These are phyloP conservation scores for Brachionus calyciflorus DNA, from an alignment of 1,140 invertebrate genomes.

Conservation along the genomic window DNA sequence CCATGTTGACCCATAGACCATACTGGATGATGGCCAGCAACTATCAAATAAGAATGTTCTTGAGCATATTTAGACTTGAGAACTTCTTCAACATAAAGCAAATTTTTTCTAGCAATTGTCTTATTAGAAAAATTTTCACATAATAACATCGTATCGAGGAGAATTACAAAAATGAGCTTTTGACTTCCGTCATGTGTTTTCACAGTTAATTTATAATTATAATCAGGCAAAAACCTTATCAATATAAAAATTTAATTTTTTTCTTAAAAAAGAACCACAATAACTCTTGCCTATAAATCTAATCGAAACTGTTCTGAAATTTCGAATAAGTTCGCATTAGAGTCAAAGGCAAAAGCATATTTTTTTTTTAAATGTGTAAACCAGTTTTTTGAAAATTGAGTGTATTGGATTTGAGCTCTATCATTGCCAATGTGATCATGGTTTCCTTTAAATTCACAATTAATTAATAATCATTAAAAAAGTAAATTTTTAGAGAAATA, in stretches of 20 bases:
- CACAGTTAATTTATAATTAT: conserved; percentile 57
- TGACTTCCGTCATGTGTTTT: conserved; percentile 49
- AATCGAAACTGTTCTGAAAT: no score
- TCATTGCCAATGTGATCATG: conserved; percentile 62
- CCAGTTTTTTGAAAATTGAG: conserved; percentile 5
- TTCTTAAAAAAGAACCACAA: no score
- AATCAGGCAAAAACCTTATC: conserved; percentile 59
- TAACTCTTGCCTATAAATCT: no score
- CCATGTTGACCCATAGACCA: conserved; percentile 63
- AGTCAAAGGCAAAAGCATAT: no score
- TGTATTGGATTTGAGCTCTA: conserved; percentile 54
- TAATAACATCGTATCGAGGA: conserved; percentile 61
- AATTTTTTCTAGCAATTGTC: conserved; percentile 59
- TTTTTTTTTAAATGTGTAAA: not conserved
- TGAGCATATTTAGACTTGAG: no score
- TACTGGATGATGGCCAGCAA: conserved; percentile 64
- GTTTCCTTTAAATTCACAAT: conserved; percentile 56
- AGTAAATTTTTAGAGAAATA: not conserved
- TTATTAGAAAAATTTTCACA: conserved; percentile 58
- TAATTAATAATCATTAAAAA: not conserved
- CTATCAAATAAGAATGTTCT: conserved; percentile 59
- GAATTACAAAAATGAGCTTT: conserved; percentile 55
- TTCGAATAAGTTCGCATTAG: no score
- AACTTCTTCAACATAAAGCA: conserved; percentile 52
- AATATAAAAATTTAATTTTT: no score